Base-by-base conservation (phyloP, 2,888 invertebrate genomes). In the Lasioglossum figueresi region DNA sequence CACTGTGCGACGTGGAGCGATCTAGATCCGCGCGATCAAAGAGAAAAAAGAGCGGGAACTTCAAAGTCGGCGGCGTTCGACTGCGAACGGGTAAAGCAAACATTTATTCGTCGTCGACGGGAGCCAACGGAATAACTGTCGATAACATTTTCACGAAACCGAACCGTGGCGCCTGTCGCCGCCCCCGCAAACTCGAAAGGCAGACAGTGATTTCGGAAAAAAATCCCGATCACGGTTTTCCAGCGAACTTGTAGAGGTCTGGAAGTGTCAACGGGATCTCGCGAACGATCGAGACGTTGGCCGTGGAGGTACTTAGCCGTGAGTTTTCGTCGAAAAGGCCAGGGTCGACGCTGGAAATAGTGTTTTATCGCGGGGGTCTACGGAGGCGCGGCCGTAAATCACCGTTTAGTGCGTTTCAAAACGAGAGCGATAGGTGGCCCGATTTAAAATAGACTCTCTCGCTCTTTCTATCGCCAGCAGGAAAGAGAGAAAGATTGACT, bases 321-420 rank as follows among this genome's bases (percentile, higher is more conserved):
- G 66, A 56, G 71, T 52, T 14, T 79, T 83, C 48, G 72, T 31
- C 48, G 76, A 80, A 84, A 87, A 83, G 83, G 75, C 72, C 88
- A 81, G 78, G 78, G 77, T 23, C 75, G 66, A 73, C 31, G 81
- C 83, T 88, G 77, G 86, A 89, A 91, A 91, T 91, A 91, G 82
- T 79, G 76, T 89, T 91, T 89, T 89, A 91, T 90, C 88, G 88
- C 84, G 31, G 48, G 19, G 72, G 72, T 31, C 72, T 72, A 12
- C 80, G 86, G 76, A 43, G 74, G 52, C 23, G 48, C 79, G 80
- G 84, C 76, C 73, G 84, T 91, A 91, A 91, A 91, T 89, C 91
- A 90, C 70, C 71, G 87, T 91, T 91, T 87, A 89, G 87, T 87
- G 87, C 88, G 90, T 86, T 91, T 88, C 89, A 91, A 91, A 92